Conservation (phyloP, 2,113 vertebrate genomes). For the Panurus biarmicus region DNA sequence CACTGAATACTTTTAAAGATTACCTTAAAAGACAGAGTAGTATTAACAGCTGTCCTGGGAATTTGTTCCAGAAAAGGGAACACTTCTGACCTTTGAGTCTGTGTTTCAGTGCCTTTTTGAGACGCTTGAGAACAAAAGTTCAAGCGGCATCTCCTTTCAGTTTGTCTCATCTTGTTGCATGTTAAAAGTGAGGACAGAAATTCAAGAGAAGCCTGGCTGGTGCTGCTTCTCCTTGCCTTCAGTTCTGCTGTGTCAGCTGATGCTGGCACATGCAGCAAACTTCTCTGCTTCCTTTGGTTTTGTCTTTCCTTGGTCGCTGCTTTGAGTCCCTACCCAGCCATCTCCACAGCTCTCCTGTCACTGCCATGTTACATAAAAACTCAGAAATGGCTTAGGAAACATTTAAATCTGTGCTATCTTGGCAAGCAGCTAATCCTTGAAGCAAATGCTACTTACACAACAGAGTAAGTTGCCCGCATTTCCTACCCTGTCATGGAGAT, state of each 20-base stretch:
- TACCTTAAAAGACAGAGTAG: neutral
- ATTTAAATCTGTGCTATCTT: neutral
- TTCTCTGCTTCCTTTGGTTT: neutral
- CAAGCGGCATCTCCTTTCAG: neutral
- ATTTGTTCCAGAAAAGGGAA: slow-evolving; percentile 18
- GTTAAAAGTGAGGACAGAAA: neutral
- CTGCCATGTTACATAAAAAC: neutral
- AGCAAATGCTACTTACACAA: slow-evolving; percentile 16
- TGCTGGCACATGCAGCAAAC: neutral
- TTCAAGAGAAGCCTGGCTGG: neutral
- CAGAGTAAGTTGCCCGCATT: neutral
- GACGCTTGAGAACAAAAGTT: slow-evolving; percentile 16
- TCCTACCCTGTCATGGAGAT: neutral
- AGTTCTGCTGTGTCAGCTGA: neutral
- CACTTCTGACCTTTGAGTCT: slow-evolving; percentile 22
- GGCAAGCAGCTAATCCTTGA: neutral
- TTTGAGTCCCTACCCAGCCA: neutral
- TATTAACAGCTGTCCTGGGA: slow-evolving; percentile 2
- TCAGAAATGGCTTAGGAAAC: slow-evolving; percentile 23
- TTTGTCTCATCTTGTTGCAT: neutral
- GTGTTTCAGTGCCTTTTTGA: neutral
- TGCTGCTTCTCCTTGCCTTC: neutral
- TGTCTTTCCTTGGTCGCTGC: neutral
- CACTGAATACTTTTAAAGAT: neutral
- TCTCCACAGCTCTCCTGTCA: neutral